Percentiles rank a stretch among this genome's conserved stretches.
Conservation (phyloP, 1,140 invertebrate genomes). For the Musca domestica region DNA sequence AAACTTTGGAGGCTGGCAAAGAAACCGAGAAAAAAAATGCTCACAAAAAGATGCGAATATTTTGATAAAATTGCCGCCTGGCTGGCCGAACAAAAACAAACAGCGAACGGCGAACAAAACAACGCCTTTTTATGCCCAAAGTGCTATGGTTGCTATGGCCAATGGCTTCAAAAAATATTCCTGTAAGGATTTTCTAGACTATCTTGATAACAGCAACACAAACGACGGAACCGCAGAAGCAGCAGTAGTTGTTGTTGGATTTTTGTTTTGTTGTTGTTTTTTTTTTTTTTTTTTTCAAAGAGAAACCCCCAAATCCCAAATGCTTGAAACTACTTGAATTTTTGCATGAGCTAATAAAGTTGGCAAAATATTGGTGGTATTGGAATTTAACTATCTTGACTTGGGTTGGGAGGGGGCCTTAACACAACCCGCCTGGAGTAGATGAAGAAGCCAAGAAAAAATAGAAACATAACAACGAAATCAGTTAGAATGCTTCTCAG, state of each 20-base stretch:
- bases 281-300: neutral
- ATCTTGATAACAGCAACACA: slow-evolving; percentile 13
- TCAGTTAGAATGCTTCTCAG: slow-evolving; percentile 20
- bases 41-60: slow-evolving; percentile 21
- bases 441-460: neutral
- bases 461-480: slow-evolving; percentile 14
- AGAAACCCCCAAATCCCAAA: neutral
- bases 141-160: neutral
- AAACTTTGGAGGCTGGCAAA: too few species aligned
- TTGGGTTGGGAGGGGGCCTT: too few species aligned
- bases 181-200: slow-evolving; percentile 18
- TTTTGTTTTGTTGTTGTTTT: neutral
- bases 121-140: slow-evolving; percentile 4
- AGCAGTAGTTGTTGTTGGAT: neutral
- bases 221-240: neutral
- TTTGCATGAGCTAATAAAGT: slow-evolving; percentile 27
- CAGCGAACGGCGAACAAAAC: neutral
- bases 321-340: slow-evolving; percentile 14
- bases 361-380: slow-evolving; percentile 25
- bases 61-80: slow-evolving; percentile 12
- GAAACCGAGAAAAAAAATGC: too few species aligned
- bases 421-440: slow-evolving; percentile 3
- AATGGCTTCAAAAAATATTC: slow-evolving; percentile 2
- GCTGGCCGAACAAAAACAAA: too few species aligned
- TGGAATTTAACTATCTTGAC: slow-evolving; percentile 19